phyloP scores from a whole-genome alignment of 2,888 invertebrate species.

The Ferrisia virgata region DNA sequence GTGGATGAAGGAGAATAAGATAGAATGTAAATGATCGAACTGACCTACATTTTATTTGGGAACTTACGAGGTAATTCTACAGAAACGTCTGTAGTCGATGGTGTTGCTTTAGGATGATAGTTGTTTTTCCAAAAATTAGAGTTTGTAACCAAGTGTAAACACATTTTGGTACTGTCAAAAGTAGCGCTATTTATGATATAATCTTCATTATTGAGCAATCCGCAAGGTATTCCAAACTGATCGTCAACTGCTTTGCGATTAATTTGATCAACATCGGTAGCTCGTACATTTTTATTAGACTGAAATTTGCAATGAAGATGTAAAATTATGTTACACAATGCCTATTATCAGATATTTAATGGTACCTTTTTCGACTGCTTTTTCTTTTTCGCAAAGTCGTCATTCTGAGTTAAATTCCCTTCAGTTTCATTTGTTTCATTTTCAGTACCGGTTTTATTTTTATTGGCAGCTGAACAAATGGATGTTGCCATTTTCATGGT shows the following conservation, averaged over 20 bases:
- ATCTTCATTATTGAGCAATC: not conserved
- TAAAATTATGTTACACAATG: not conserved
- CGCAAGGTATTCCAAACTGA: not conserved
- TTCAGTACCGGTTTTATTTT: not conserved
- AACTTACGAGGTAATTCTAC: constrained; percentile 6
- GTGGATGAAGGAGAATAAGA: too few relatives aligned
- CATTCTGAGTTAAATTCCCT: not conserved
- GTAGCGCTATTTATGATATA: constrained; percentile 19
- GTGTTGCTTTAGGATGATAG: not conserved
- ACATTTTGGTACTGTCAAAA: constrained; percentile 11
- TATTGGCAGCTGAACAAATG: not conserved
- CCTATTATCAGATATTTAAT: not conserved
- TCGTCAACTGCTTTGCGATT: not conserved
- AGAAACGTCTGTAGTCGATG: not conserved
- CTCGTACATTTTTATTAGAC: not conserved
- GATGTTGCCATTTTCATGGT: constrained; percentile 36
- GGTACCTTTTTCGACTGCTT: not conserved
- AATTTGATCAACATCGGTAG: not conserved
- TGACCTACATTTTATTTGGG: too few relatives aligned
- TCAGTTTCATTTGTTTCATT: not conserved
- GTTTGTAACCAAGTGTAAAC: not conserved
- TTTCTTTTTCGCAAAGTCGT: not conserved
- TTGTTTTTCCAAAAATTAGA: not conserved
- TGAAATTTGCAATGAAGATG: not conserved
- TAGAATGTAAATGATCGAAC: too few relatives aligned